phyloP scores from a whole-genome alignment of 1,140 invertebrate species.

The Drosophila bipectinata region DNA sequence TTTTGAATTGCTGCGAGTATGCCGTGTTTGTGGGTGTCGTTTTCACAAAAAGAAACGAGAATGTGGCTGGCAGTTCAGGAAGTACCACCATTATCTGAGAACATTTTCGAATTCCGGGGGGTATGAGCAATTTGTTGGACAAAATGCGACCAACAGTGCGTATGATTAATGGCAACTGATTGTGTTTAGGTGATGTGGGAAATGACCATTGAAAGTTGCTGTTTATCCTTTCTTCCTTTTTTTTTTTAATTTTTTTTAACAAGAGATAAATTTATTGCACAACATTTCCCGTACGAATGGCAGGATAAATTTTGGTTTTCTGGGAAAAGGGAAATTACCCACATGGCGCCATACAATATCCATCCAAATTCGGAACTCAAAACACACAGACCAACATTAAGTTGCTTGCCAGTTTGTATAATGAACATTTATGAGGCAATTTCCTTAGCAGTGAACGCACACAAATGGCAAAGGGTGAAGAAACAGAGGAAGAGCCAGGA shows the following conservation, averaged over 20 bases:
- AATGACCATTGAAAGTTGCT: slow-evolving; percentile 5
- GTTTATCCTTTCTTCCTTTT: slow-evolving; percentile 13
- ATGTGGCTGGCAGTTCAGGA: slow-evolving; percentile 29
- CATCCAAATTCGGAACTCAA: slow-evolving; percentile 28
- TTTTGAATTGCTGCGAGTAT: slow-evolving; percentile 63
- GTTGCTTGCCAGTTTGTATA: slow-evolving; percentile 47
- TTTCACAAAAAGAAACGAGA: slow-evolving; percentile 18
- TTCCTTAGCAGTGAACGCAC: slow-evolving; percentile 68
- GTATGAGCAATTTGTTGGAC: slow-evolving; percentile 23
- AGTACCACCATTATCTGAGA: slow-evolving; percentile 53
- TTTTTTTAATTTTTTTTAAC: slow-evolving; percentile 8
- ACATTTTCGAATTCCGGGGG: slow-evolving; percentile 40
- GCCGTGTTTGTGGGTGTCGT: slow-evolving; percentile 27
- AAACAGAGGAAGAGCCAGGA: slow-evolving; percentile 15
- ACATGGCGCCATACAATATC: slow-evolving; percentile 31
- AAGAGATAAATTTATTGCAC: slow-evolving; percentile 36
- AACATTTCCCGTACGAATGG: slow-evolving; percentile 23
- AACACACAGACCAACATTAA: slow-evolving; percentile 11
- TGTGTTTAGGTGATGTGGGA: slow-evolving; percentile 22
- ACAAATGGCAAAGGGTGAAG: slow-evolving; percentile 6
- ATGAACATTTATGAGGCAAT: slow-evolving; percentile 82
- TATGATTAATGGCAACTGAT: slow-evolving; percentile 61
- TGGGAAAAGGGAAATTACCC: slow-evolving; percentile 21
- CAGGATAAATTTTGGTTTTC: slow-evolving; percentile 19
- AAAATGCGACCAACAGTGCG: slow-evolving; percentile 56